These are phyloP conservation scores for Drosophila ercepeae DNA, from an alignment of 1,140 invertebrate genomes.

Conservation along the genomic window DNA sequence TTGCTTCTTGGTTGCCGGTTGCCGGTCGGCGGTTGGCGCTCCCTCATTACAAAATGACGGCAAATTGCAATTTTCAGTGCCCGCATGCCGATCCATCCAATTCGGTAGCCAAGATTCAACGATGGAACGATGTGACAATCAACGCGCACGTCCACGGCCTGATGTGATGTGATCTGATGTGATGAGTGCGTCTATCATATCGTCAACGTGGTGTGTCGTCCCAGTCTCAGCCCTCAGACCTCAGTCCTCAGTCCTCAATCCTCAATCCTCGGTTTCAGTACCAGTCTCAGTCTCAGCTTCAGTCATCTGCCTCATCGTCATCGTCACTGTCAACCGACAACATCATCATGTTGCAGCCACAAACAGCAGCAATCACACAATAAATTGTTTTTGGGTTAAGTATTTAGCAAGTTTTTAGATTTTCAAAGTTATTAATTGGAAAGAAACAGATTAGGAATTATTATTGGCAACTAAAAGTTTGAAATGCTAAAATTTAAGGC, in stretches of 20 bases:
- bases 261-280: not conserved
- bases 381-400: conserved; percentile 5
- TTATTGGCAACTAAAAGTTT: too few species aligned
- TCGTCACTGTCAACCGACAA: conserved; percentile 16
- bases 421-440: not conserved
- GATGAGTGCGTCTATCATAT: conserved; percentile 82
- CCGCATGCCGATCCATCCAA: conserved; percentile 67
- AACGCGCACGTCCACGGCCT: conserved; percentile 74
- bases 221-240: conserved; percentile 26
- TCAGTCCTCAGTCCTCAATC: conserved; percentile 10
- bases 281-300: conserved; percentile 11
- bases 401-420: not conserved
- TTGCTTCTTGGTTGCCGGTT: conserved; percentile 15
- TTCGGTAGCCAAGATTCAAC: conserved; percentile 49
- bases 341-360: conserved; percentile 57
- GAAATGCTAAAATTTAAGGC: too few species aligned
- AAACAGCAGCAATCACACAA: conserved; percentile 22
- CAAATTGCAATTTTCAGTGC: conserved; percentile 80
- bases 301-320: conserved; percentile 29
- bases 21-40: conserved; percentile 36
- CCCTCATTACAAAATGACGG: conserved; percentile 81
- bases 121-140: conserved; percentile 70
- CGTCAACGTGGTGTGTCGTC: conserved; percentile 60
- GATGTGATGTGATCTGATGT: conserved; percentile 81
- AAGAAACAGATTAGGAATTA: not conserved